Evolutionary conservation across 2,113 vertebrate genomes (phyloP).

Genomic region (Phalacrocorax carbo): DNA sequence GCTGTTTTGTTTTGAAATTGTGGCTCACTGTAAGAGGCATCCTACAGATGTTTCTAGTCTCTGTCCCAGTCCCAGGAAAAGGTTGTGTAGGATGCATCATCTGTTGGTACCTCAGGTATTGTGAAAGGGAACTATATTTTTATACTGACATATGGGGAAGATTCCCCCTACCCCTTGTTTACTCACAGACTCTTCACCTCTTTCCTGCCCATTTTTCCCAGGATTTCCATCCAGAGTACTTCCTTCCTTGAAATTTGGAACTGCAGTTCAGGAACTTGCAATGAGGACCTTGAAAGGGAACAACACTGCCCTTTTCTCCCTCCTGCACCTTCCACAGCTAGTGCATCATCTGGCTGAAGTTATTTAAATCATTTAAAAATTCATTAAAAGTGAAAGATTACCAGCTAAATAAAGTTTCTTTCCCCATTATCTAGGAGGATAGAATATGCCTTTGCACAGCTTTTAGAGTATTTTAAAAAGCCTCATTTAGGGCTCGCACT

Average conservation of each 20-base stretch:
- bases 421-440: not conserved
- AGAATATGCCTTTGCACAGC: not conserved
- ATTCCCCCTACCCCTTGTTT: not conserved
- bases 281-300: not conserved
- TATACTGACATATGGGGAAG: not conserved
- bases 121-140: not conserved
- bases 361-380: not conserved
- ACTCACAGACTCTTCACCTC: not conserved
- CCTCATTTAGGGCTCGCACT: not conserved
- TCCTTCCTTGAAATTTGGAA: not conserved
- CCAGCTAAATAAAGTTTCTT: not conserved
- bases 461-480: not conserved
- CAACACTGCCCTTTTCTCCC: not conserved
- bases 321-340: not conserved
- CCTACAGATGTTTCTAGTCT: not conserved
- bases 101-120: not conserved
- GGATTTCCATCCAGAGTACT: not conserved
- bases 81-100: accelerated
- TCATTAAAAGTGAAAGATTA: not conserved
- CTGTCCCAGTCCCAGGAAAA: not conserved
- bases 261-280: not conserved
- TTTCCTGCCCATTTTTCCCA: not conserved
- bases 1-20: not conserved
- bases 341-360: not conserved
- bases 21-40: not conserved